Evolutionary conservation across 1,140 invertebrate species (phyloP).

Genomic region (Eriosoma lanigerum): DNA sequence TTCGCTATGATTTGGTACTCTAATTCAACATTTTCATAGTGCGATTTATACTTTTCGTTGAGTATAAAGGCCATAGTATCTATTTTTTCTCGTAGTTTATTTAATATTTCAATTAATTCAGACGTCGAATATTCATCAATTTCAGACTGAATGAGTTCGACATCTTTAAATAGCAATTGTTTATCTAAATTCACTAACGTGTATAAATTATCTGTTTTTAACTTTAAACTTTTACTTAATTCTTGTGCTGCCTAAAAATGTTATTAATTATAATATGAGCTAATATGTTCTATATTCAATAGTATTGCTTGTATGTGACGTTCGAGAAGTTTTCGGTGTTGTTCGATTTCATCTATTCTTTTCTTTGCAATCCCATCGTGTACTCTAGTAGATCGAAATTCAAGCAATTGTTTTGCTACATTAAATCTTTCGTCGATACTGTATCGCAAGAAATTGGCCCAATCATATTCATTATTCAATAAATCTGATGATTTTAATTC

Average conservation of each 20-base stretch:
- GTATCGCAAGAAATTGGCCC: neutral
- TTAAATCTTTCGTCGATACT: neutral
- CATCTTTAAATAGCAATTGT: neutral
- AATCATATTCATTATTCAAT: neutral
- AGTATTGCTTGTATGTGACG: neutral
- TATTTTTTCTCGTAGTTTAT: neutral
- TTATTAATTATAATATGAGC: too few relatives aligned
- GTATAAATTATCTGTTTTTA: neutral
- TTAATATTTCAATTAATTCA: neutral
- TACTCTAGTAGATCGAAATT: neutral
- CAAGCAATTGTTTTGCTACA: neutral
- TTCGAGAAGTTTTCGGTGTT: conserved; percentile 6
- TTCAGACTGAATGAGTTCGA: neutral
- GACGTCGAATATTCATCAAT: neutral
- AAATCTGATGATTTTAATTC: neutral
- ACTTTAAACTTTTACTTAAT: neutral
- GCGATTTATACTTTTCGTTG: neutral
- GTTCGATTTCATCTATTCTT: conserved; percentile 15
- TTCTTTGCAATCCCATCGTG: neutral
- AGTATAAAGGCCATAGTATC: neutral
- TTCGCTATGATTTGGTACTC: neutral
- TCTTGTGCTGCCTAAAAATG: neutral
- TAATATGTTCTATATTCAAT: too few relatives aligned
- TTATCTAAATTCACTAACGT: neutral
- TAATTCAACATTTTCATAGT: neutral